Base-by-base conservation (phyloP, 2,797 vertebrate genomes). In the Coregonus sp. region DNA sequence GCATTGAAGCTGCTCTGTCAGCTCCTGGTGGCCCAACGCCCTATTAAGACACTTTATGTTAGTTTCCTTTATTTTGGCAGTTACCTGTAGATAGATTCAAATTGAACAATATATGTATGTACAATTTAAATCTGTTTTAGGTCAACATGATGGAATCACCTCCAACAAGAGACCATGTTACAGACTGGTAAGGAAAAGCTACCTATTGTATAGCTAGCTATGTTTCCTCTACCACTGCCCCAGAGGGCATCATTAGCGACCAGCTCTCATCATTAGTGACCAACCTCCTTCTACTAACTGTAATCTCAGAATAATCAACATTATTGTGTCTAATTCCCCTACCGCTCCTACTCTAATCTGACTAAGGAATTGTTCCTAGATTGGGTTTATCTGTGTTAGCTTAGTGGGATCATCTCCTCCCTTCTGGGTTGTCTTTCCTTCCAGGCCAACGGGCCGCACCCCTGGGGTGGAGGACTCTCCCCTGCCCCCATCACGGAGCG, bases 401-500 rank as follows among this genome's bases (percentile, higher is more conserved):
- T 5, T 16, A 18, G 7, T 35, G 67, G 67, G 15, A 37, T 35
- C 9, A 35, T 69, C 40, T 40, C 33, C 67, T 37, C 33, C 14
- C 18, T 69, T 37, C 65, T 67, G 14, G 29, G 25, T 65, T 31
- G 63, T 18, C 61, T 54, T 51, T 1, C 35, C n/a, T 47, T 9
- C 11, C 25, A 52, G 40, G 15, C 70, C 31, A 40, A 20, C 51
- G 25, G 37, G n/a, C 40, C 76, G 5, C 0, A 85, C 89, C 29
- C 91, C 80, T 0, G 85, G 75, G 47, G 88, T 80, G n/a, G 85
- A 92, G 9, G 87, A 94, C 0, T 93, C 94, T 37, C 96, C 96
- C 90, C 98, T 25, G 97, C 96, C 1, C 95, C 98, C 0, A 73
- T 96, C 66, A 84, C 89, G 0, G 96, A 99, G 82, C 96, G 95